Evolutionary conservation across 1,140 invertebrate species (phyloP), one percentile per base, ranked within the genome.

Genomic region (Diploscapter pachys): DNA sequence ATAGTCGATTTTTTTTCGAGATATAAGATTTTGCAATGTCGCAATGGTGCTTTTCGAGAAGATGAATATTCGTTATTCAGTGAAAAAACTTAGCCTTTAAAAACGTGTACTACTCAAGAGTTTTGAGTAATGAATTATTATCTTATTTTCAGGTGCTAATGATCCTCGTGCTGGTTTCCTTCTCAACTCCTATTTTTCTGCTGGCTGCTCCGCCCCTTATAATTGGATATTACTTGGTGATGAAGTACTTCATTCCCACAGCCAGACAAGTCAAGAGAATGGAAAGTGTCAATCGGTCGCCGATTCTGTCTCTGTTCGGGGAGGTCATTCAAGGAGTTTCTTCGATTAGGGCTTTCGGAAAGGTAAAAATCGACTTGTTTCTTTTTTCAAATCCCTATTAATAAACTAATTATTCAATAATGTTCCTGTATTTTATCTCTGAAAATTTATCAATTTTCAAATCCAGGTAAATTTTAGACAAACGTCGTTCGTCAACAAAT

Each of bases 221-320:
- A 9, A n/a, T 66, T 3, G n/a, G 56, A 9, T 73, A 73, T 51
- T 64, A 65, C 53, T 66, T 73, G 51, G 62, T 73, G 3, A 63
- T 73, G 72, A 57, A 54, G n/a, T 84, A 87, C 71, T 89, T 88
- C 80, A 84, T 89, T 8, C 82, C 85, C 2, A 86, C 88, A 4
- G 86, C 87, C 3, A 81, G 89, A 62, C 88, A 89, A 72, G 76
- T 89, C 52, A 87, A 87, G 69, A 77, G 88, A 11, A 81, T 89
- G 3, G 87, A 88, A 63, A 87, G 87, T 4, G 86, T 83, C 0
- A 82, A 86, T 0, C 73, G 86, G 4, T 89, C 87, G 49, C 88
- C 86, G 0, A 86, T 89, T 51, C 87, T 87, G 64, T 86, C 83
- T 52, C 86, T 87, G 77, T 89, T 89, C 76, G 86, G 83, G 59